Evolutionary conservation across 2,797 vertebrate species (phyloP), one percentile per base, ranked within the genome.

Genomic region (Dryobates pubescens): DNA sequence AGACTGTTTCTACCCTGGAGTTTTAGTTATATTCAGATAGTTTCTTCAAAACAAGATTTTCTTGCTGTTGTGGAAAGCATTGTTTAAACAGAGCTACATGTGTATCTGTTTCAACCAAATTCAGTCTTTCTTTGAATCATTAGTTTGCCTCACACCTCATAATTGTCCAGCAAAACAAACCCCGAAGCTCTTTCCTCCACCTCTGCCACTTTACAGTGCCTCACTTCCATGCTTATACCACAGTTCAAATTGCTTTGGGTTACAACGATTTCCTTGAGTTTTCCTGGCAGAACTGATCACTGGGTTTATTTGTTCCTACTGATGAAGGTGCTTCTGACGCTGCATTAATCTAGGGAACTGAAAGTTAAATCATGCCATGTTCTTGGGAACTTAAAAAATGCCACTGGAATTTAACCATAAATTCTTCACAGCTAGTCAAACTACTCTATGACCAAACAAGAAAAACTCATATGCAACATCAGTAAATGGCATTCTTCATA

Each of bases 101-200:
- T 13, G 0, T 8, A 11, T 7, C 62, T 81, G 6, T 49, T 73
- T 65, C 47, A 59, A 56, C 19, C 19, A 36, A 43, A n/a, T 58
- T 86, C 34, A 49, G 15, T 14, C 41, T 45, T 26, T 64, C 6
- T 7, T 58, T 54, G 68, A 54, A 30, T 49, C 30, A 16, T 17
- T 16, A 34, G n/a, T 34, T 71, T 0, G 0, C 38, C 26, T 62
- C 49, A 22, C 41, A 17, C 20, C 36, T 11, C 11, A 1, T 8
- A 16, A 16, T 29, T 7, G 58, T 7, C 16, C 17, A 43, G 68
- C 38, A 13, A 32, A 22, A 6, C 26, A 49, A 64, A 10, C 3
- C 14, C 16, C 17, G 5, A 53, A 14, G 36, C 26, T 13, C 26
- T 26, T 27, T 10, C n/a, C 32, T 47, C 16, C 17, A 23, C 15